Evolutionary conservation across 2,113 vertebrate species (phyloP).

Genomic region (Mustela lutreola): DNA sequence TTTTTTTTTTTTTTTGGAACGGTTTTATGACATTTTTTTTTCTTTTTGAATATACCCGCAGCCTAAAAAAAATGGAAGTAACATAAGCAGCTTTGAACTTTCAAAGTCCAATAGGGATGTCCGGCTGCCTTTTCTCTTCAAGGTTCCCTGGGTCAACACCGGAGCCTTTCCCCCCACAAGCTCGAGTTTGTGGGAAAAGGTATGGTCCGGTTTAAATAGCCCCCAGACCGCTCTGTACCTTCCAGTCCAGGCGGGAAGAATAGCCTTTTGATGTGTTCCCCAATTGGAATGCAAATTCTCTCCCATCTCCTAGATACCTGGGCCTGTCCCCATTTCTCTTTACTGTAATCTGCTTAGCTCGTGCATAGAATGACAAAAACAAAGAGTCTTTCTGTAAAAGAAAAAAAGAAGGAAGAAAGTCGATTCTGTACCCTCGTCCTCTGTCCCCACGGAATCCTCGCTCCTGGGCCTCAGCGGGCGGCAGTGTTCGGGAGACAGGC

Average conservation of each 20-base stretch:
- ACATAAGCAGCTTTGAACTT: background rate
- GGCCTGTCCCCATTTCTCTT: conserved; percentile 53
- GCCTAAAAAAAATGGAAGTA: background rate
- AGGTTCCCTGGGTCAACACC: background rate
- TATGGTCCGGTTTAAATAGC: background rate
- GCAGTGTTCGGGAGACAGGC: accelerated
- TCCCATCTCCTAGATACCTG: conserved; percentile 58
- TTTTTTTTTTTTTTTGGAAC: background rate
- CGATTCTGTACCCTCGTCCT: background rate
- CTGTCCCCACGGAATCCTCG: background rate
- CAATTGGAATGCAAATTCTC: conserved; percentile 62
- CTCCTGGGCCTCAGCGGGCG: background rate
- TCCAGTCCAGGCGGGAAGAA: background rate
- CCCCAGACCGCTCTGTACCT: background rate
- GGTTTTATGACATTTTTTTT: background rate
- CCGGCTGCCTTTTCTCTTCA: background rate
- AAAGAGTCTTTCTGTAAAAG: conserved; percentile 57
- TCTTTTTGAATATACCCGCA: background rate
- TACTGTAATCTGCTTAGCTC: conserved; percentile 65
- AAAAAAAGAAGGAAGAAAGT: background rate
- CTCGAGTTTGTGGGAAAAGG: background rate
- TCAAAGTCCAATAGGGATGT: background rate
- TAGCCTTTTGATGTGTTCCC: conserved; percentile 11
- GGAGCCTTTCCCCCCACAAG: background rate
- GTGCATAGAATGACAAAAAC: conserved; percentile 56